Conservation (phyloP, 2,888 invertebrate genomes). For the Myopa tessellatipennis region DNA sequence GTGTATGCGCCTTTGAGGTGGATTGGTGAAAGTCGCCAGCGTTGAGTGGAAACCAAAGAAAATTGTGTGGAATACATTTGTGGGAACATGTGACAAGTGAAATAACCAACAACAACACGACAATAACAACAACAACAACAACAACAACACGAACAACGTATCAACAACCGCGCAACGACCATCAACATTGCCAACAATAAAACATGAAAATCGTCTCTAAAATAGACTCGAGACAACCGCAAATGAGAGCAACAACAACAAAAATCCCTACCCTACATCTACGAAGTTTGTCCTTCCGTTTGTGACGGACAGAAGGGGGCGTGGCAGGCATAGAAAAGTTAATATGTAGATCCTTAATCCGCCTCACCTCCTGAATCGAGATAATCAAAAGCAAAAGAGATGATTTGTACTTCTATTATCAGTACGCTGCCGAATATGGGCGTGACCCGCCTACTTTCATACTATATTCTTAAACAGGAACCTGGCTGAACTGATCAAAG, state of each 20-base stretch:
- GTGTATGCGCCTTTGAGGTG: not conserved
- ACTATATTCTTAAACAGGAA: too few relatives aligned
- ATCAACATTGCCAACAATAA: conserved; percentile 4
- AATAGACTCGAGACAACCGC: conserved; percentile 66
- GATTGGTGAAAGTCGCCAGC: not conserved
- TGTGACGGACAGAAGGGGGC: too few relatives aligned
- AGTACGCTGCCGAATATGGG: too few relatives aligned
- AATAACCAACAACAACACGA: not conserved
- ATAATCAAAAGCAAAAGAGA: too few relatives aligned
- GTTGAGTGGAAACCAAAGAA: conserved; percentile 31
- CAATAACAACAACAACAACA: conserved; percentile 1
- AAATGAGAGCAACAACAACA: conserved; percentile 45
- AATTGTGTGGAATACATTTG: conserved; percentile 36
- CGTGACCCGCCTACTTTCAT: too few relatives aligned
- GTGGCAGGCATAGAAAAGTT: too few relatives aligned
- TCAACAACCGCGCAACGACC: conserved; percentile 4
- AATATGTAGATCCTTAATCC: too few relatives aligned
- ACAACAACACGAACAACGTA: conserved; percentile 13
- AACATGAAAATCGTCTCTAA: conserved; percentile 61
- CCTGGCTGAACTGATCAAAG: too few relatives aligned
- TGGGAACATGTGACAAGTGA: conserved; percentile 17
- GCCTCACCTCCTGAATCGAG: too few relatives aligned
- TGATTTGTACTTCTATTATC: too few relatives aligned
- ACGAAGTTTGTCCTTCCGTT: too few relatives aligned
- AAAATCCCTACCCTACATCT: not conserved